Base-by-base conservation (phyloP, 2,888 invertebrate species). In the Charanyca ferruginea region DNA sequence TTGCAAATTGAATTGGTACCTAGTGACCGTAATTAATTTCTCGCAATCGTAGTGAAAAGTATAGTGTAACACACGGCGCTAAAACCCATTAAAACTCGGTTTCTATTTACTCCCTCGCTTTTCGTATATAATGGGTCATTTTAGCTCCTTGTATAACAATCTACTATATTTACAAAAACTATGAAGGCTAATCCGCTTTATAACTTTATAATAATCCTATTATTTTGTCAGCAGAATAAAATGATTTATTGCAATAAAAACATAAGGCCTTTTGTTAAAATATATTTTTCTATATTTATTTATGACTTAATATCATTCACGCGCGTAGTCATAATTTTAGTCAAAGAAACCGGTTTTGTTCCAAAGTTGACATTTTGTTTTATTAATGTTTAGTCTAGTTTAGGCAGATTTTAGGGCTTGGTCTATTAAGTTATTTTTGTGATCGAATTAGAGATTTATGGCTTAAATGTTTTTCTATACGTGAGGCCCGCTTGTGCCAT, bases 211-310 rank as follows among this genome's bases (percentile, higher is more conserved):
- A 23, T 72, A 61, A 53, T 71, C 28, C 53, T 44, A 41, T 74
- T 67, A 51, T 41, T 49, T 49, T 44, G 42, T 45, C 45, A 55
- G 25, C 22, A 28, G n/a, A 49, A 42, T 38, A 4, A 62, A 53
- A 71, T 62, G 55, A 71, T 77, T 62, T 73, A 73, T 44, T 44
- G 32, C 47, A 45, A n/a, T 18, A 76, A 77, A 77, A 73, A 71
- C 44, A n/a, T 62, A 48, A 62, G 9, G 22, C 13, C 63, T 63
- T 69, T 73, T 71, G 72, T 71, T 71, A 41, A 22, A n/a, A 44
- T 18, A 28, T 41, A n/a, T n/a, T n/a, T n/a, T n/a, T n/a, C n/a
- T n/a, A n/a, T 5, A 2, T 52, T 22, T 32, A 67, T 72, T 72
- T 68, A 72, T 75, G 54, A 22, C 75, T 74, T 54, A 75, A 68